Conservation (phyloP, 2,797 vertebrate genomes). For the Columba guinea region DNA sequence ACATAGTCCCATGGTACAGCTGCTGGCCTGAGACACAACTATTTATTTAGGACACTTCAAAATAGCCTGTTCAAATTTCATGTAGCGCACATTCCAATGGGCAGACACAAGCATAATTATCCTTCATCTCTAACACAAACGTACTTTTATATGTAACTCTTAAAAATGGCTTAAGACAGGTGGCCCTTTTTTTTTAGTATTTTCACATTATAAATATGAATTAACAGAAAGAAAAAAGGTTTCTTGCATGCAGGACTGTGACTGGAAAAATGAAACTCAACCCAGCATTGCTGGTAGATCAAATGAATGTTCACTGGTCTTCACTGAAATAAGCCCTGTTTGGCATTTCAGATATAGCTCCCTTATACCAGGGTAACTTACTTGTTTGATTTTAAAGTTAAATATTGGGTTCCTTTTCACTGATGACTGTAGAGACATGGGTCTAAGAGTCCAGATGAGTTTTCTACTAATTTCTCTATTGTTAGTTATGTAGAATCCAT, state of each 20-base stretch:
- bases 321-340: neutral
- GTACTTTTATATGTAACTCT: neutral
- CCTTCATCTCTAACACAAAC: neutral
- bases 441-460: neutral
- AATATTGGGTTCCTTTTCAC: neutral
- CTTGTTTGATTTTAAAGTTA: constrained; percentile 32
- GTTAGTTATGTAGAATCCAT: neutral
- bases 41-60: neutral
- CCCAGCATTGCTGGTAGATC: neutral
- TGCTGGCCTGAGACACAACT: neutral
- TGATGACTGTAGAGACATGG: neutral
- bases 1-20: neutral
- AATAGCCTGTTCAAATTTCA: neutral
- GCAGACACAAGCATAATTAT: neutral
- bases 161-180: neutral
- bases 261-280: neutral
- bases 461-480: neutral
- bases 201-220: neutral
- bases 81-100: neutral
- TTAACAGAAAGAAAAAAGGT: neutral
- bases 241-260: neutral
- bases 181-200: neutral
- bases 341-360: neutral
- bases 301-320: neutral
- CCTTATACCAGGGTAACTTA: neutral